phyloP scores from a whole-genome alignment of 2,888 invertebrate species.

The Glyphotaelius pellucidus region DNA sequence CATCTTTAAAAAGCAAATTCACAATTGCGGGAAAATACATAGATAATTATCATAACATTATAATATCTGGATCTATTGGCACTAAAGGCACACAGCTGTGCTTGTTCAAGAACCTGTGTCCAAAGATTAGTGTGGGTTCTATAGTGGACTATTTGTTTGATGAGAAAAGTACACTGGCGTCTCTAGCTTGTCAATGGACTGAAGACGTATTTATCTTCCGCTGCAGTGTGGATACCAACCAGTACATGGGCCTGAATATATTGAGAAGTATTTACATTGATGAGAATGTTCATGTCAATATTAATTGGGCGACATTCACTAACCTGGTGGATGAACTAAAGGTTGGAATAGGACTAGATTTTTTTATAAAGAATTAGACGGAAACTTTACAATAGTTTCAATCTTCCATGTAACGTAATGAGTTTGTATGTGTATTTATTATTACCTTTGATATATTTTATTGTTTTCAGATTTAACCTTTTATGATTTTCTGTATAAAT shows the following conservation, averaged over 20 bases:
- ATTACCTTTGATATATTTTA: background rate
- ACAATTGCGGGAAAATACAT: conserved; percentile 57
- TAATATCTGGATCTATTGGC: conserved; percentile 56
- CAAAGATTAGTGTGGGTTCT: conserved; percentile 54
- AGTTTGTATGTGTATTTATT: background rate
- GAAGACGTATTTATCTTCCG: conserved; percentile 53
- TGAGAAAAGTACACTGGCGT: conserved; percentile 50
- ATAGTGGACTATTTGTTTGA: conserved; percentile 59
- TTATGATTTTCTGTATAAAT: background rate
- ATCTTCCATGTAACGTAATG: background rate
- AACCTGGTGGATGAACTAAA: conserved; percentile 54
- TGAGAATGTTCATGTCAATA: conserved; percentile 48
- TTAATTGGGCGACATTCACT: conserved; percentile 54
- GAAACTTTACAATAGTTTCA: background rate
- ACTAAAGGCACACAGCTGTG: conserved; percentile 58
- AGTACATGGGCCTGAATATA: conserved; percentile 52
- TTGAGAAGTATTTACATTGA: conserved; percentile 52
- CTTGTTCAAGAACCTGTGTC: conserved; percentile 48
- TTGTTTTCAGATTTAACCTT: background rate
- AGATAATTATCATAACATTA: conserved; percentile 29
- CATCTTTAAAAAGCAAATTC: conserved; percentile 30
- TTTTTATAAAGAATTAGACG: conserved; percentile 41
- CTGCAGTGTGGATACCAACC: conserved; percentile 55
- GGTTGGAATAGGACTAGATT: conserved; percentile 62
- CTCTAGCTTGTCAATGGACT: conserved; percentile 55